Base-by-base conservation (phyloP, 2,888 invertebrate genomes). In the Lithophane ornitopus region DNA sequence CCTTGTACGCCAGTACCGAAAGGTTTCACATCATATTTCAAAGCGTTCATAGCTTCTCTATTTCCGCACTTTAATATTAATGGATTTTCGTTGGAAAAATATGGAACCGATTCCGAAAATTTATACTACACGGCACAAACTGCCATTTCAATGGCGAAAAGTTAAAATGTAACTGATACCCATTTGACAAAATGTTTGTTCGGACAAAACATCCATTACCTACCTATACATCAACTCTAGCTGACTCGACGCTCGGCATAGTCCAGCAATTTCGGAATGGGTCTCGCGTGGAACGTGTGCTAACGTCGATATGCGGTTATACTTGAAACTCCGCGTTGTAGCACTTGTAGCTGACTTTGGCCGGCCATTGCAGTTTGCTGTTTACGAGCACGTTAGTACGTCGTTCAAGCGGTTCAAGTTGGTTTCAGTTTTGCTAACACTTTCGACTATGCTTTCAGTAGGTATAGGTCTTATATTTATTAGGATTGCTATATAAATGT, bases 1-100 rank as follows among this genome's bases (percentile, higher is more conserved):
- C 76, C 71, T 72, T 74, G 66, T 65, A 34, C 62, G 75, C 75
- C 58, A 70, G 49, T 39, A 62, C 54, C 56, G 78, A 69, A 65
- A 62, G 58, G 63, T 61, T 82, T 73, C 65, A 70, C 41, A 73
- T 77, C 76, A 82, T 85, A 84, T 85, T 84, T 80, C 78, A 82
- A 66, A 74, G 12, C 70, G 56, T 78, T 67, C 69, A 77, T 66
- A 67, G 68, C 49, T 67, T 58, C 72, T 70, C 74, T 72, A 61
- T 73, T 75, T 79, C 69, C 59, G 28, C 75, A 49, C 72, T 74
- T 72, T 70, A 76, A 72, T 72, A 76, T 81, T 75, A 70, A 78
- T 78, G 72, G 61, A 44, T 74, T 73, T 78, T 84, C 61, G 59
- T 54, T 70, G 28, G 70, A 63, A 81, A 85, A 62, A 70, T 74